Base-by-base conservation (phyloP, 2,797 vertebrate genomes). In the Dendrocincla tyrannina region DNA sequence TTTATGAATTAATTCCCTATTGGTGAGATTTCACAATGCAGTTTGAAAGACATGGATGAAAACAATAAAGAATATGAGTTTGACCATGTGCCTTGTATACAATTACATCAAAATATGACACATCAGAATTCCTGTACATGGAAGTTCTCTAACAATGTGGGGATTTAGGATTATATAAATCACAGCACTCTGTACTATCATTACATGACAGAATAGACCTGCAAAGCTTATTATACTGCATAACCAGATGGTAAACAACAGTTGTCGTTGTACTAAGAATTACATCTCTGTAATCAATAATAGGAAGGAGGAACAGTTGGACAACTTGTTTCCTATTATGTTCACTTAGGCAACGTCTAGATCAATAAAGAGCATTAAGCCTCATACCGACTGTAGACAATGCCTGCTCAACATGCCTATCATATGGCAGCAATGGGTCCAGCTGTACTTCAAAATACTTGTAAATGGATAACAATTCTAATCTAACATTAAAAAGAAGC, bases 281-380 rank as follows among this genome's bases (percentile, higher is more conserved):
- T 96, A 96, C 97, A 96, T 96, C 95, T 95, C 95, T 93, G 95
- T 96, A 97, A 97, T 97, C 97, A 97, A 97, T 97, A 97, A 97
- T 94, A 97, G 94, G 96, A 95, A 97, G 88, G 86, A 96, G 72
- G 97, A 97, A 97, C 91, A 97, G 97, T 97, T 97, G 97, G 96
- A 96, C 96, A 97, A 97, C 97, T 97, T 97, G 97, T 97, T 97
- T 96, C 95, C 93, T 97, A 97, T 97, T 97, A 97, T 96, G 97
- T 97, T 97, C 97, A 97, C 91, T 97, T 96, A 94, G 81, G 91
- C 86, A 97, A 95, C 44, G 44, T 87, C 80, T 95, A 92, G 86
- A 93, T 95, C 94, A 93, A 95, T 88, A 97, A 95, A 95, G 89
- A 94, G 59, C 91, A 93, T 95, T 93, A 95, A 72, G 78, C 80